phyloP scores from a whole-genome alignment of 2,113 vertebrate genomes.

The Pyrgilauda ruficollis region DNA sequence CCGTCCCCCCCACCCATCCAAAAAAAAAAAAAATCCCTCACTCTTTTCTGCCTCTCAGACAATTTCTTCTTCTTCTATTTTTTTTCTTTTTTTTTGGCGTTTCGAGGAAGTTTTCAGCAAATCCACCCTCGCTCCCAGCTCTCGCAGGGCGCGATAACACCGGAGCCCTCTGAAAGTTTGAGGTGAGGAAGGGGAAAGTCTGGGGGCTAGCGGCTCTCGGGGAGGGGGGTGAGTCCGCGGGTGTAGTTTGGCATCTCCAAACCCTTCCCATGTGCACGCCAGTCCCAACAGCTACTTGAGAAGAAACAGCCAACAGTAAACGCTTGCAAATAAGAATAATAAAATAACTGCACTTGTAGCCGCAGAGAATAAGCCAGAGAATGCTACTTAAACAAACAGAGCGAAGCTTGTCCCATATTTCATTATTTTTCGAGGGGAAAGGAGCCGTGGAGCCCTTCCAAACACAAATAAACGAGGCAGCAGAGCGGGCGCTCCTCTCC shows the following conservation, averaged over 20 bases:
- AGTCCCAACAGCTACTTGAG: background rate
- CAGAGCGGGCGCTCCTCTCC: background rate
- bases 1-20: too few species aligned
- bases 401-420: slow-evolving; percentile 20
- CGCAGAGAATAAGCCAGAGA: slow-evolving; percentile 13
- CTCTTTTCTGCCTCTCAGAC: background rate
- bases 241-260: background rate
- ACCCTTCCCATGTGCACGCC: background rate
- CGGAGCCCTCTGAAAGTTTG: background rate
- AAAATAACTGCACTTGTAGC: slow-evolving; percentile 46
- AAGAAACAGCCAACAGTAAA: background rate
- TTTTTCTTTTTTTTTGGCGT: background rate
- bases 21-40: background rate
- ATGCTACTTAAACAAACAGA: slow-evolving; percentile 54
- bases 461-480: slow-evolving; percentile 19
- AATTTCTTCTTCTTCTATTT: background rate
- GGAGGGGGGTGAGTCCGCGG: background rate
- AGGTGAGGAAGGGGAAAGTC: slow-evolving; percentile 20
- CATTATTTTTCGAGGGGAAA: slow-evolving; percentile 27
- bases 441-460: background rate
- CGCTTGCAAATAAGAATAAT: slow-evolving; percentile 22
- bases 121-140: background rate
- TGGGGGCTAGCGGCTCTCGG: background rate
- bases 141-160: background rate
- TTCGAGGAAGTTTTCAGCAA: slow-evolving; percentile 1